These are phyloP conservation scores for Blastobasis adustella DNA, from an alignment of 2,888 invertebrate genomes.

Conservation along the genomic window DNA sequence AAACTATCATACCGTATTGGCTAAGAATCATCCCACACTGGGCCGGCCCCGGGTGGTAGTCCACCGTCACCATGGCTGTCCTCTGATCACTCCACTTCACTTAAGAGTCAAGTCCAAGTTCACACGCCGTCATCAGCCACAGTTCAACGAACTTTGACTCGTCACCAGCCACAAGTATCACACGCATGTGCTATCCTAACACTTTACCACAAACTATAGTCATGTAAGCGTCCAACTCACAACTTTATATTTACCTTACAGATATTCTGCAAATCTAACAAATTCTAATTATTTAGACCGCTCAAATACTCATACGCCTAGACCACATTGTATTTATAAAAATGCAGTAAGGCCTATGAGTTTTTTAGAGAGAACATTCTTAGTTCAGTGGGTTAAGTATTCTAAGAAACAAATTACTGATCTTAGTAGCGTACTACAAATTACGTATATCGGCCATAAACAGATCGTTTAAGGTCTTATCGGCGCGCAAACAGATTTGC, in stretches of 20 bases:
- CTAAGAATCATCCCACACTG: conserved; percentile 36
- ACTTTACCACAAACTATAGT: conserved; percentile 6
- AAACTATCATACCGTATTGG: conserved; percentile 41
- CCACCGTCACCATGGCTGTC: conserved; percentile 16
- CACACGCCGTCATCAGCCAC: neutral
- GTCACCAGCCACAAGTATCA: neutral
- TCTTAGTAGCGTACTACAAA: too few species aligned
- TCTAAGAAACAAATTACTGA: neutral
- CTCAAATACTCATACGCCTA: conserved; percentile 6
- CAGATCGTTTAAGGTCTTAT: too few species aligned
- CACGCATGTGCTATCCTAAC: conserved; percentile 1
- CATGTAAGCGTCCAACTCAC: conserved; percentile 5
- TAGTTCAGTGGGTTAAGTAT: neutral
- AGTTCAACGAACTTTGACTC: conserved; percentile 1
- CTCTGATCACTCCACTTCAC: neutral
- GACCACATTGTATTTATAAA: conserved; percentile 1
- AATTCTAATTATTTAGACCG: conserved; percentile 17
- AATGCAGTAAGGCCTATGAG: conserved; percentile 4
- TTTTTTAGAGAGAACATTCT: conserved; percentile 2
- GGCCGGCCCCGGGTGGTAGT: conserved; percentile 18
- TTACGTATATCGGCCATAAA: too few species aligned
- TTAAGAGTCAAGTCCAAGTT: neutral
- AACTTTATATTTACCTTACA: conserved; percentile 18
- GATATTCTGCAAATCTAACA: neutral
- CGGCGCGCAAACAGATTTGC: too few species aligned